Percentiles rank a stretch among this genome's conserved stretches.
phyloP scores from a whole-genome alignment of 2,888 invertebrate genomes.

The Agapostemon virescens region DNA sequence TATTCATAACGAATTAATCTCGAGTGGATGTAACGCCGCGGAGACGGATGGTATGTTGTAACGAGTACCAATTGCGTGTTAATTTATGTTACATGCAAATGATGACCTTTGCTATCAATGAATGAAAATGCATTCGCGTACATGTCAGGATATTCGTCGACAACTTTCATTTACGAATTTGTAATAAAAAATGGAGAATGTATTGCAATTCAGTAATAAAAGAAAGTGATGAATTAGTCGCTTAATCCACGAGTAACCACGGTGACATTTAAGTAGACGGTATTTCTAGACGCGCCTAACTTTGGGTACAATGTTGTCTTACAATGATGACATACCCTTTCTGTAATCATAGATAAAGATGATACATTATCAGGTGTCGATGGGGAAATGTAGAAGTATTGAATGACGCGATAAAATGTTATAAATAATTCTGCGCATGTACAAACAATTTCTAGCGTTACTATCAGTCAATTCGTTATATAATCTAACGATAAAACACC shows the following conservation, averaged over 20 bases:
- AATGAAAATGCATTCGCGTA: background rate
- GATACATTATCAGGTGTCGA: constrained; percentile 35
- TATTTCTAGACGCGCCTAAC: constrained; percentile 10
- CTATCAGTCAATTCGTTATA: background rate
- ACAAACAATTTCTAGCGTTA: background rate
- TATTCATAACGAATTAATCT: background rate
- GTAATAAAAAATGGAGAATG: background rate
- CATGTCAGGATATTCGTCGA: background rate
- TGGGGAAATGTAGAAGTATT: no score
- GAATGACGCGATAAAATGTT: background rate
- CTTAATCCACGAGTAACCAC: background rate
- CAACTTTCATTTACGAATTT: background rate
- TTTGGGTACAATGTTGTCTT: background rate
- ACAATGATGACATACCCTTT: background rate
- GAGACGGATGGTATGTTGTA: background rate
- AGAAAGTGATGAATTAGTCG: background rate
- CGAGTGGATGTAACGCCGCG: background rate
- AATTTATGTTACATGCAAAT: background rate
- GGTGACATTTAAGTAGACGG: background rate
- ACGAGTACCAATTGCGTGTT: background rate
- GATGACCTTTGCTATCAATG: background rate
- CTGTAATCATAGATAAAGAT: constrained; percentile 23
- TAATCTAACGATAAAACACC: background rate
- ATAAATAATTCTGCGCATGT: background rate
- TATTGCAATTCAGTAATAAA: background rate